Conservation (phyloP, 2,888 invertebrate genomes). For the Ellobium chinense region DNA sequence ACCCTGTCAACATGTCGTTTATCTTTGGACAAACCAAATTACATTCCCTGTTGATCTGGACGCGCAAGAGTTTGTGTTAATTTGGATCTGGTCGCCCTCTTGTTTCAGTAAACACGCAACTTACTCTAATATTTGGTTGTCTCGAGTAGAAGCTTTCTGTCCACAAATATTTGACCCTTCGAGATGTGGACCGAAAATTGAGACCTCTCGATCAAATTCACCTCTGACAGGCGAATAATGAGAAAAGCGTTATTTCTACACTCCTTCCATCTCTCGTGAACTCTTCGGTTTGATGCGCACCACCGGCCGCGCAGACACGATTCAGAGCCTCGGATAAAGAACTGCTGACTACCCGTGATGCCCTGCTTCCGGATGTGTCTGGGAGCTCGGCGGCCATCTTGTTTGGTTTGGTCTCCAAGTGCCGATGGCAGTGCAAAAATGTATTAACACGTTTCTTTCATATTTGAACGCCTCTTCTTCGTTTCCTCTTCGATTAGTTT, state of each 20-base stretch:
- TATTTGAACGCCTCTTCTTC: too few relatives aligned
- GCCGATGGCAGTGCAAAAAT: too few relatives aligned
- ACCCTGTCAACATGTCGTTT: too few relatives aligned
- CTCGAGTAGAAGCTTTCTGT: background rate
- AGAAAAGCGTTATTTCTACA: constrained; percentile 36
- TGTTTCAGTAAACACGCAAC: constrained; percentile 9
- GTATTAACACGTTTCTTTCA: too few relatives aligned
- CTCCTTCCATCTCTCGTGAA: constrained; percentile 11
- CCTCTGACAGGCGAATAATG: constrained; percentile 42
- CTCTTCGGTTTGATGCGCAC: constrained; percentile 31
- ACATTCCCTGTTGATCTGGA: constrained; percentile 13
- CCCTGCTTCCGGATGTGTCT: constrained; percentile 29
- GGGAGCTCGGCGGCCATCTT: background rate
- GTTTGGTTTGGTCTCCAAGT: constrained; percentile 36
- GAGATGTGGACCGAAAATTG: constrained; percentile 17
- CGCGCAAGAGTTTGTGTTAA: constrained; percentile 14
- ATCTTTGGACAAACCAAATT: constrained; percentile 24
- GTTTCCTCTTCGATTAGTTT: too few relatives aligned
- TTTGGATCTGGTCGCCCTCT: constrained; percentile 6
- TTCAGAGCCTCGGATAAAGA: constrained; percentile 17
- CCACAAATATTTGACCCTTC: constrained; percentile 37
- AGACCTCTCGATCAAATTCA: constrained; percentile 37
- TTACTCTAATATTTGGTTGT: constrained; percentile 36
- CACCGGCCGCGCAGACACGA: constrained; percentile 11
- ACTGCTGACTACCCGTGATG: constrained; percentile 31